A percentile compares a stretch with the other conserved stretches of the same genome.
phyloP scores from a whole-genome alignment of 2,113 vertebrate species.

The Bubo blakistoni region DNA sequence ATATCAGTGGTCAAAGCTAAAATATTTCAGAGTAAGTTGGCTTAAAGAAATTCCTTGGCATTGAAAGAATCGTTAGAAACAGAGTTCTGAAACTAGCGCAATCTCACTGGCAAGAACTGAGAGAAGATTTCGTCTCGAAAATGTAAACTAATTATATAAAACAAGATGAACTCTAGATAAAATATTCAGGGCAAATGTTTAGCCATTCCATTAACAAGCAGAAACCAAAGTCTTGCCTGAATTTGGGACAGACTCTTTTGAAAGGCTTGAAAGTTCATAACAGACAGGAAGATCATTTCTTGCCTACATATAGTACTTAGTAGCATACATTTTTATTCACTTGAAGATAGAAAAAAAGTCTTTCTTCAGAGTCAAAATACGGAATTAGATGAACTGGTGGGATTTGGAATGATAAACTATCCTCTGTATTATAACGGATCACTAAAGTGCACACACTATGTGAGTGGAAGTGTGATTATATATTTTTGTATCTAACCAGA shows the following conservation, averaged over 20 bases:
- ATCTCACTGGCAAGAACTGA: neutral
- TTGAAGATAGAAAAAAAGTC: neutral
- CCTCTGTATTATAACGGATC: neutral
- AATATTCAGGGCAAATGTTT: neutral
- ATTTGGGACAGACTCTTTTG: neutral
- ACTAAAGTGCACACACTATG: rapidly evolving
- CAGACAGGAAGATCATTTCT: neutral
- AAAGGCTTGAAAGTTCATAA: neutral
- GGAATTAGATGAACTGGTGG: neutral
- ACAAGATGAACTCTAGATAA: neutral
- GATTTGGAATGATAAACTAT: neutral
- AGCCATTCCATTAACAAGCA: neutral
- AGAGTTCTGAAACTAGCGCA: neutral
- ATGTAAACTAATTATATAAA: neutral
- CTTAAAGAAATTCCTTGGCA: neutral
- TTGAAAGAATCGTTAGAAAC: neutral
- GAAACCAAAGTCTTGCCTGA: neutral
- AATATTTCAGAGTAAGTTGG: neutral
- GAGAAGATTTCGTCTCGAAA: neutral
- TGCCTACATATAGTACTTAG: neutral
- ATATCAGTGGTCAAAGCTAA: neutral
- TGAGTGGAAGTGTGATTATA: neutral
- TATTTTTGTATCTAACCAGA: neutral
- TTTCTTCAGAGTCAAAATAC: neutral
- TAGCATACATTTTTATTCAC: neutral